Evolutionary conservation across 2,113 vertebrate genomes (phyloP).

Genomic region (Nothoprocta pentlandii): DNA sequence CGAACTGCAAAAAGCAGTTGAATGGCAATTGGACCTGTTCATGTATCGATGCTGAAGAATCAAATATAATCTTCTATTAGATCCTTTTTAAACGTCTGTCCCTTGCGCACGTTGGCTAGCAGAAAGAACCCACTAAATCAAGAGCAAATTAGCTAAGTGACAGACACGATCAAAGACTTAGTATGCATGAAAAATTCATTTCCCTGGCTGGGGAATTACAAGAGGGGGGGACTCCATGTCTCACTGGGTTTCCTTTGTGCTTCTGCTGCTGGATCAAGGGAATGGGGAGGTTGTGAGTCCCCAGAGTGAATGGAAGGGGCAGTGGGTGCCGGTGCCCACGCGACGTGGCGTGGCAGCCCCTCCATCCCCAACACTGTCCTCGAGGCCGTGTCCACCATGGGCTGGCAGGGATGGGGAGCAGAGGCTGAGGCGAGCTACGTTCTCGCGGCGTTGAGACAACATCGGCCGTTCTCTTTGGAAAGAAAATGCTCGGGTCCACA

Average conservation of each 20-base stretch:
- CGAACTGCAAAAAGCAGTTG: slow-evolving; percentile 32
- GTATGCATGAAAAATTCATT: slow-evolving; percentile 62
- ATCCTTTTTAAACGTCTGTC: slow-evolving; percentile 18
- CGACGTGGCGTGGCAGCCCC: background rate
- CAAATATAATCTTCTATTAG: slow-evolving; percentile 51
- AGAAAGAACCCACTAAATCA: slow-evolving; percentile 42
- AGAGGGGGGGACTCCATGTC: background rate
- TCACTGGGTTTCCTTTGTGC: slow-evolving; percentile 12
- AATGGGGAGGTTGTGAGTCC: background rate
- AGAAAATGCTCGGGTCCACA: background rate
- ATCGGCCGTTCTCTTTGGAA: background rate
- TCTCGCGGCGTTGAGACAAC: background rate
- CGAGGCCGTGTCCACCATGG: background rate
- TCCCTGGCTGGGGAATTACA: background rate
- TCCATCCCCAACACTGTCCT: background rate
- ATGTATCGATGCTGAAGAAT: background rate
- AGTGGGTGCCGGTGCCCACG: rapidly evolving
- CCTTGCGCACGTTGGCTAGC: slow-evolving; percentile 11
- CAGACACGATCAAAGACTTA: slow-evolving; percentile 48
- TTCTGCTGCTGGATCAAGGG: background rate
- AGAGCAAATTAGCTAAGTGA: slow-evolving; percentile 28
- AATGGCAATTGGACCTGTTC: slow-evolving; percentile 36
- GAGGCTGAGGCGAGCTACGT: too few relatives aligned
- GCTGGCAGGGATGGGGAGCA: background rate
- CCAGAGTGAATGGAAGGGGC: rapidly evolving